Evolutionary conservation across 2,797 vertebrate genomes (phyloP), one percentile per base, ranked within the genome.

Genomic region (Furcifer pardalis): DNA sequence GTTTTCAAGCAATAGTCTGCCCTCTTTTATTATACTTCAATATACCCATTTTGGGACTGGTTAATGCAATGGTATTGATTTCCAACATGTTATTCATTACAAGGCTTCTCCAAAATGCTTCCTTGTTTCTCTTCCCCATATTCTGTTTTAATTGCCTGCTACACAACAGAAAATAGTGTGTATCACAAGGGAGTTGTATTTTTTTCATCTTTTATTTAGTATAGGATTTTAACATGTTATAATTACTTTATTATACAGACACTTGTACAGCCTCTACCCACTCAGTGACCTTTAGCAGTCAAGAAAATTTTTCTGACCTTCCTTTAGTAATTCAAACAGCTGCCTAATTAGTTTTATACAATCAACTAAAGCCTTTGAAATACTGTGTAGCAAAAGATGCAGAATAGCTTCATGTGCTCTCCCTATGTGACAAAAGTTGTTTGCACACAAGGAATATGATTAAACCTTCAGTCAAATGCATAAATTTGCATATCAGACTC

Each of bases 401-500:
- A 52, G 49, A 87, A 37, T 56, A 13, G 56, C 23, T 23, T 52
- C 15, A n/a, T n/a, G 46, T 44, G 59, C 59, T 84, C 42, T 84
- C 25, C 25, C 30, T 10, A 6, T 25, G n/a, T 66, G 17, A 19
- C 30, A 68, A 19, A 87, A 74, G 4, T 81, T 21, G 37, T 79
- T 84, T 79, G 74, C 62, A 66, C 49, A 81, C 37, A 49, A 59
- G 66, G 65, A 40, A 74, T 79, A 56, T 5, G 1, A 86, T 46
- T 6, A 21, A 42, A 74, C 21, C 32, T 87, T 35, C 49, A 30
- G 9, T 19, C 49, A 80, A 40, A 46, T 10, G n/a, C 40, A 44
- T 72, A 40, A 42, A 66, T 56, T 76, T 82, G 72, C 23, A 7
- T 0, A 1, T 23, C 63, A 17, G 15, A 66, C 52, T 69, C 77